Conservation (phyloP, 2,888 invertebrate species). For the Drosophila mimetica region DNA sequence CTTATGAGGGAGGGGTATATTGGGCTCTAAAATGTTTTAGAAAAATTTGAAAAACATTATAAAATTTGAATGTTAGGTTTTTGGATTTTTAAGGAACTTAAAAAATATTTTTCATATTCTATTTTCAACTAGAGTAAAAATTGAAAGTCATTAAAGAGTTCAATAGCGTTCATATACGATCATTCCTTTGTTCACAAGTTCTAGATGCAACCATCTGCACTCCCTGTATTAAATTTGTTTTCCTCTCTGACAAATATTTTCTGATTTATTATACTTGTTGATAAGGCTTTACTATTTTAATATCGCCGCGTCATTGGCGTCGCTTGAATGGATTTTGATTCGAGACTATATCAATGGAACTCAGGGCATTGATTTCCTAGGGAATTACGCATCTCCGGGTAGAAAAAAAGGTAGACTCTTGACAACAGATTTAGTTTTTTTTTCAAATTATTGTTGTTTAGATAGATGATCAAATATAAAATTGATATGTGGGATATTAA, state of each 20-base stretch:
- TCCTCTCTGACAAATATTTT: neutral
- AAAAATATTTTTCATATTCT: no score
- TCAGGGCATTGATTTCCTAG: neutral
- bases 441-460: no score
- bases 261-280: slow-evolving; percentile 16
- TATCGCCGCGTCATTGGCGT: slow-evolving; percentile 8
- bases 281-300: slow-evolving; percentile 17
- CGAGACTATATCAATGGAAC: slow-evolving; percentile 18
- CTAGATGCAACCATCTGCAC: slow-evolving; percentile 4
- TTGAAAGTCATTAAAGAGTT: neutral
- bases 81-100: neutral
- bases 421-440: slow-evolving; percentile 30
- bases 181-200: neutral
- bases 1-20: neutral
- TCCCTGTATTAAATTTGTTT: neutral
- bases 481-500: no score
- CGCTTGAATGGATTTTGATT: slow-evolving; percentile 17
- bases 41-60: neutral
- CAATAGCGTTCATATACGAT: neutral
- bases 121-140: no score
- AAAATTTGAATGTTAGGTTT: neutral
- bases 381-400: slow-evolving; percentile 19
- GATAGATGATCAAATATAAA: no score
- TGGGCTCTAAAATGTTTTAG: neutral
- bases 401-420: slow-evolving; percentile 1